These are phyloP conservation scores for Deilephila porcellus DNA, from an alignment of 2,888 invertebrate genomes.

Conservation along the genomic window DNA sequence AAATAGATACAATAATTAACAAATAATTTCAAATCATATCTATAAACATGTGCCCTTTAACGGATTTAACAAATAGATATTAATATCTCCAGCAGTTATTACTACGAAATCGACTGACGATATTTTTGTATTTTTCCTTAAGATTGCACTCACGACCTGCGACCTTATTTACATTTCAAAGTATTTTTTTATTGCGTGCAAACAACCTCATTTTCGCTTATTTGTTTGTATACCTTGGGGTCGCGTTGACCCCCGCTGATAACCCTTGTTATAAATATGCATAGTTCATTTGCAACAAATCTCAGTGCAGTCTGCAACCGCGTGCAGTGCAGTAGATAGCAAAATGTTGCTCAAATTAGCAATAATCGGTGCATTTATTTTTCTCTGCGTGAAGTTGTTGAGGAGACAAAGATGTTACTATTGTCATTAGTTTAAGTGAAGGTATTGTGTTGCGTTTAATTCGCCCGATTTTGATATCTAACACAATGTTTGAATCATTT, in stretches of 20 bases:
- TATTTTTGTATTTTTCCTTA: not conserved
- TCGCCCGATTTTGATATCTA: not conserved
- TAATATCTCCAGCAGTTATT: no score
- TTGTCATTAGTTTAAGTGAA: constrained; percentile 50
- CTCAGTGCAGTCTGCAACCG: constrained; percentile 46
- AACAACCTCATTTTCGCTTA: constrained; percentile 49
- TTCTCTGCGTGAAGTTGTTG: constrained; percentile 71
- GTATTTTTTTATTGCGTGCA: constrained; percentile 50
- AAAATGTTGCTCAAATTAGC: constrained; percentile 74
- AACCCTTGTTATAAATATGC: constrained; percentile 6
- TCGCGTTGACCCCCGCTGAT: constrained; percentile 39
- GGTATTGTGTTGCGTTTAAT: constrained; percentile 35
- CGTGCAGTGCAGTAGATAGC: constrained; percentile 42
- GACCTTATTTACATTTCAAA: constrained; percentile 43
- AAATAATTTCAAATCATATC: no score
- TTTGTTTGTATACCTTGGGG: constrained; percentile 46
- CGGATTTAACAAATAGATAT: no score
- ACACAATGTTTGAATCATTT: not conserved
- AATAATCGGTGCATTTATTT: constrained; percentile 68
- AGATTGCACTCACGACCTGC: constrained; percentile 32
- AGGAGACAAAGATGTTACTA: constrained; percentile 57
- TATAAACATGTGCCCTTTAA: no score
- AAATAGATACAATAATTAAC: no score
- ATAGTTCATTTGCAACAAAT: not conserved
- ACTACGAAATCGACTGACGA: not conserved